These are phyloP conservation scores for Cataglyphis albicans DNA, from an alignment of 2,888 invertebrate species.

Conservation along the genomic window DNA sequence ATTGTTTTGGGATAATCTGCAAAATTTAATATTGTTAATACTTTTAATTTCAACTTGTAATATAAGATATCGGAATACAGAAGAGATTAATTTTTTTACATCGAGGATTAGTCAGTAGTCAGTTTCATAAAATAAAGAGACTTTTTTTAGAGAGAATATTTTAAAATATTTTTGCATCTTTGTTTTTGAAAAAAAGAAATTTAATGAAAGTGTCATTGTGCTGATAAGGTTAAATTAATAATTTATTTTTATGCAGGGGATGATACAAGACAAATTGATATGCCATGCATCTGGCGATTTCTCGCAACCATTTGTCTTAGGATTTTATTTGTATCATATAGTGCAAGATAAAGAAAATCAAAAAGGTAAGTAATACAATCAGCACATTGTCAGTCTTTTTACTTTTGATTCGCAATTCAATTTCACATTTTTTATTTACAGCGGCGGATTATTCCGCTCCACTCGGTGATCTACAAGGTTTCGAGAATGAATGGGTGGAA, in stretches of 20 bases:
- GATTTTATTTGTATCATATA: constrained; percentile 97
- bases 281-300: constrained; percentile 97
- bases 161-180: not conserved
- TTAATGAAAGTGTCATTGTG: not conserved
- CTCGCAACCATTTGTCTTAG: constrained; percentile 92
- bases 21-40: not conserved
- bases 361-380: constrained; percentile 74
- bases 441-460: constrained; percentile 89
- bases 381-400: not conserved
- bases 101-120: no score
- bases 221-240: constrained; percentile 7
- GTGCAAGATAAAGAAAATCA: constrained; percentile 89
- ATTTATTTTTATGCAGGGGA: constrained; percentile 86
- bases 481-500: constrained; percentile 97
- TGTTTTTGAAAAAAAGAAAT: not conserved
- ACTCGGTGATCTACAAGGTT: constrained; percentile 92
- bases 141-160: not conserved
- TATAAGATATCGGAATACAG: not conserved
- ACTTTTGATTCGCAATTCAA: not conserved
- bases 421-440: constrained; percentile 51
- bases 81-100: not conserved
- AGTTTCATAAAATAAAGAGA: not conserved
- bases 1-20: constrained; percentile 4
- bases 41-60: not conserved
- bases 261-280: constrained; percentile 93